Percentiles rank a stretch among this genome's conserved stretches.
Evolutionary conservation across 2,888 invertebrate species (phyloP).

Genomic region (Cartodere bifasciata): DNA sequence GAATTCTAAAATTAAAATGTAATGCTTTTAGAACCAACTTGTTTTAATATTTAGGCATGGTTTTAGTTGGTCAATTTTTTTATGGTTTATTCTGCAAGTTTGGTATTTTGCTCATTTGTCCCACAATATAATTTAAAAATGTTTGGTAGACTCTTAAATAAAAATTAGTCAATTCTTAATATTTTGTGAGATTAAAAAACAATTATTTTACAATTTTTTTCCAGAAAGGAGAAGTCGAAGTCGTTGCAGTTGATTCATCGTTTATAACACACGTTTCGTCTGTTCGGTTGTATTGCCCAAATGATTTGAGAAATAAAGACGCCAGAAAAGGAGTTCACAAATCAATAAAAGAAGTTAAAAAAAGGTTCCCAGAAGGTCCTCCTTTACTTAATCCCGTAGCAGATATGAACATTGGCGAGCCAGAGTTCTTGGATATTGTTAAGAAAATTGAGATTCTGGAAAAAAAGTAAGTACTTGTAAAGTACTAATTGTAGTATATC

Average conservation of each 20-base stretch:
- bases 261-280: constrained; percentile 80
- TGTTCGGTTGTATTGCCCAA: constrained; percentile 79
- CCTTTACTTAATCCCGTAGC: constrained; percentile 86
- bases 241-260: constrained; percentile 73
- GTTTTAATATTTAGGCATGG: no score
- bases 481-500: no score
- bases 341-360: constrained; percentile 77
- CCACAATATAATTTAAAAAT: no score
- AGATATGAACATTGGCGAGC: constrained; percentile 90
- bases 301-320: constrained; percentile 75
- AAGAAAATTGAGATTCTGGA: constrained; percentile 74
- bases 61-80: no score
- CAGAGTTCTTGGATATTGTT: constrained; percentile 66
- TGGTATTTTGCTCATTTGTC: no score
- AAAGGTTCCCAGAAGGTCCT: constrained; percentile 75
- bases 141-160: no score
- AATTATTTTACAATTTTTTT: no score
- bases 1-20: no score
- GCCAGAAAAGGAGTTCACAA: constrained; percentile 75
- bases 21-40: no score
- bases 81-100: no score
- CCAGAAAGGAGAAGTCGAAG: constrained; percentile 74
- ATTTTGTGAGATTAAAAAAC: no score
- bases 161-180: no score
- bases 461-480: constrained; percentile 41